Evolutionary conservation across 2,797 vertebrate genomes (phyloP).

Genomic region (Eidolon dupreanum): DNA sequence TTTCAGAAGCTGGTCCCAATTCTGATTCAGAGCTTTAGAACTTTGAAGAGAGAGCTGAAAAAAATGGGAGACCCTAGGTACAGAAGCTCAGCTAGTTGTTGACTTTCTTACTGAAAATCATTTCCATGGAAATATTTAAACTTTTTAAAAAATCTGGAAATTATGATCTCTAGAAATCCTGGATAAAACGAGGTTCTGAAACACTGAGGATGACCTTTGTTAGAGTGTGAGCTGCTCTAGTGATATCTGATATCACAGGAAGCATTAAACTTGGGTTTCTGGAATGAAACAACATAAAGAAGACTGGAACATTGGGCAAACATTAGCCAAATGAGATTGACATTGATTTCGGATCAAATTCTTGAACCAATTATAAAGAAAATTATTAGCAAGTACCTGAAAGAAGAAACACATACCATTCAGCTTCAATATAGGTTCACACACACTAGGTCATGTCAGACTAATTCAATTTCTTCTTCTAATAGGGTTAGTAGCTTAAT

Average conservation of each 20-base stretch:
- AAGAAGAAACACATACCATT: conserved; percentile 7
- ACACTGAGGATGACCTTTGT: background rate
- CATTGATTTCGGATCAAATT: conserved; percentile 68
- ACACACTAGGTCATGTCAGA: conserved; percentile 47
- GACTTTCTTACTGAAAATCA: background rate
- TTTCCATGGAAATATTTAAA: background rate
- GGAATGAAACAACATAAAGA: background rate
- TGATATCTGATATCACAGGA: background rate
- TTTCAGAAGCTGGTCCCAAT: background rate
- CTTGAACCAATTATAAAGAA: conserved; percentile 48
- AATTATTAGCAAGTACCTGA: conserved; percentile 50
- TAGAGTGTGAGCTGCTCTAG: background rate
- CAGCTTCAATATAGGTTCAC: conserved; percentile 40
- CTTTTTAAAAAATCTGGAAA: background rate
- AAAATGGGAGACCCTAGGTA: background rate
- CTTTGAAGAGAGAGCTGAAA: background rate
- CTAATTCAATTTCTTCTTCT: conserved; percentile 66
- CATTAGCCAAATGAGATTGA: conserved; percentile 38
- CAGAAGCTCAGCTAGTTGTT: background rate
- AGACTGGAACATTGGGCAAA: background rate
- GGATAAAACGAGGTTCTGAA: background rate
- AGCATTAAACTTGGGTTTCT: background rate
- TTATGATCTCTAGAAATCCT: background rate
- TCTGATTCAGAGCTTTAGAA: background rate
- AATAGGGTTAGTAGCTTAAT: conserved; percentile 60